A percentile compares a stretch with the other conserved stretches of the same genome.
These are phyloP conservation scores for Oligia latruncula DNA, from an alignment of 2,888 invertebrate species.

Conservation along the genomic window DNA sequence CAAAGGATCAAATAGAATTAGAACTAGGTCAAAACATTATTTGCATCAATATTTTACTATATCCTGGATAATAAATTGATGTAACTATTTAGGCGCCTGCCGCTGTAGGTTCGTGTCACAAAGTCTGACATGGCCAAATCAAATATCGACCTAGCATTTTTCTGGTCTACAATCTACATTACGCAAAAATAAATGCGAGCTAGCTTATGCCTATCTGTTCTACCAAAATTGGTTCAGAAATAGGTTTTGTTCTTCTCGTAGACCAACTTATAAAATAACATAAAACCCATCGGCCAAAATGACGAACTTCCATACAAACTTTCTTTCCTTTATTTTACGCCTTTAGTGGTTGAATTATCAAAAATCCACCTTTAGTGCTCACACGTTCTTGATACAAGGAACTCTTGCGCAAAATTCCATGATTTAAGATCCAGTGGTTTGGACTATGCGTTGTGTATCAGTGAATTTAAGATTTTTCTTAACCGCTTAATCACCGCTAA, in stretches of 20 bases:
- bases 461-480: background rate
- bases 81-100: background rate
- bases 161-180: background rate
- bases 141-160: conserved; percentile 35
- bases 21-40: conserved; percentile 48
- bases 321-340: background rate
- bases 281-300: background rate
- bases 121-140: conserved; percentile 24
- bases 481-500: no score
- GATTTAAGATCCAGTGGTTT: background rate
- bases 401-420: background rate
- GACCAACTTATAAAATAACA: background rate
- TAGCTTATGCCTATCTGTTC: background rate
- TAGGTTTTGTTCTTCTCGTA: background rate
- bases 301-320: no score
- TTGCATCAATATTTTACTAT: conserved; percentile 29
- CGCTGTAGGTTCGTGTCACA: conserved; percentile 9
- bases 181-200: conserved; percentile 1
- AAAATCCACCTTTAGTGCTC: background rate
- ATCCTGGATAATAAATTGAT: conserved; percentile 19
- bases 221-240: background rate
- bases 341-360: background rate
- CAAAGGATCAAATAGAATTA: conserved; percentile 23
- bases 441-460: no score
- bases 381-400: background rate